Evolutionary conservation across 2,113 vertebrate genomes (phyloP).

Genomic region (Manacus vitellinus): DNA sequence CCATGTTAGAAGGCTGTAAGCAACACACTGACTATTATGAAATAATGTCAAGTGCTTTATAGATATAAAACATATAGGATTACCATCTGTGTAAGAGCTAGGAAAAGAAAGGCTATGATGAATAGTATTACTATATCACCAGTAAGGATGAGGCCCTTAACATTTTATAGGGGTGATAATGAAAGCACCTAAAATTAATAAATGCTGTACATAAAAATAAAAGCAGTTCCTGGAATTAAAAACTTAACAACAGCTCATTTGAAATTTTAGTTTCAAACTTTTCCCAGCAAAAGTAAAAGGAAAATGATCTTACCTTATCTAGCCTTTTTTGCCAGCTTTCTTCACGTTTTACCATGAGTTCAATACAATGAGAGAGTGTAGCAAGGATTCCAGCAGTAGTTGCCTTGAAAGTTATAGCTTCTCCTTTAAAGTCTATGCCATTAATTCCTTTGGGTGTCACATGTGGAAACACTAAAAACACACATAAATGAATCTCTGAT

Average conservation of each 20-base stretch:
- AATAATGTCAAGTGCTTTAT: neutral
- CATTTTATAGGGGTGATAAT: neutral
- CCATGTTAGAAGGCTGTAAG: neutral
- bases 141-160: neutral
- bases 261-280: neutral
- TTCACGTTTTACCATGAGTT: constrained; percentile 92
- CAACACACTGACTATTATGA: neutral
- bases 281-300: neutral
- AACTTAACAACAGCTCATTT: neutral
- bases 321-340: constrained; percentile 97
- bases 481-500: neutral
- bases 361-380: constrained; percentile 96
- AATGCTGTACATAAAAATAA: neutral
- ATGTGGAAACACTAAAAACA: constrained; percentile 84
- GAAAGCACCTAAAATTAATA: neutral
- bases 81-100: neutral
- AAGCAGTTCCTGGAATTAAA: neutral
- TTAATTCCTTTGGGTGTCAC: constrained; percentile 89
- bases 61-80: neutral
- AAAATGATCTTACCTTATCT: constrained; percentile 85
- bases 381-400: constrained; percentile 97
- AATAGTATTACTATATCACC: neutral
- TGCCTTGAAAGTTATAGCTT: constrained; percentile 99
- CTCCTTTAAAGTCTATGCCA: constrained; percentile 98
- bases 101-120: neutral